Evolutionary conservation across 2,888 invertebrate genomes (phyloP).

Genomic region (Phyto melanocephala): DNA sequence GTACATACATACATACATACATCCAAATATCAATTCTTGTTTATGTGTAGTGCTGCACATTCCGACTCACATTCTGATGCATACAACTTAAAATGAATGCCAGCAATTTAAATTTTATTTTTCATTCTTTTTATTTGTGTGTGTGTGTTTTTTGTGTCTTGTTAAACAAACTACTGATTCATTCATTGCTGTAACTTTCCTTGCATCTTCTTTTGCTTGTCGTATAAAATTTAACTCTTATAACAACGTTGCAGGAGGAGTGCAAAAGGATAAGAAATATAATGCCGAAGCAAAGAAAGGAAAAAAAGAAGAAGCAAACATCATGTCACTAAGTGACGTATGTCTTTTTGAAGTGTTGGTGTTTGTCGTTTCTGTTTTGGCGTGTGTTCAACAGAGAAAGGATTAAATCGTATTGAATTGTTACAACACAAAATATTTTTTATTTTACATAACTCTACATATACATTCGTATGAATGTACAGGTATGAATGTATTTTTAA

Average conservation of each 20-base stretch:
- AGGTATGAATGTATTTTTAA: too few relatives aligned
- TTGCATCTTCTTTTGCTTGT: neutral
- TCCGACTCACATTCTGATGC: conserved; percentile 9
- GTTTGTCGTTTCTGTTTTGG: conserved; percentile 22
- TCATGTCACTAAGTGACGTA: conserved; percentile 30
- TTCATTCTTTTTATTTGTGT: neutral
- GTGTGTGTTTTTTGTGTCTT: neutral
- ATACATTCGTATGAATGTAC: neutral
- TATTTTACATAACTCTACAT: neutral
- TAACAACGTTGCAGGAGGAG: neutral
- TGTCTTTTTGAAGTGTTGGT: conserved; percentile 35
- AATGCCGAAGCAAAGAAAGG: neutral
- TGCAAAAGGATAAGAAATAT: neutral
- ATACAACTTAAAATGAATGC: conserved; percentile 29
- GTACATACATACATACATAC: neutral
- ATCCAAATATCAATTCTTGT: too few relatives aligned
- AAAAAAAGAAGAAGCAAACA: too few relatives aligned
- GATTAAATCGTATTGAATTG: conserved; percentile 18
- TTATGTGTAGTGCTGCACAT: too few relatives aligned
- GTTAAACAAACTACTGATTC: neutral
- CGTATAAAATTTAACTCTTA: neutral
- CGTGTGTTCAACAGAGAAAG: conserved; percentile 7
- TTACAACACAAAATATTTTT: neutral
- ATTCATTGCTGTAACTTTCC: neutral
- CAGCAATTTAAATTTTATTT: conserved; percentile 50